Conservation (phyloP, 2,113 vertebrate species). For the Echinops telfairi region DNA sequence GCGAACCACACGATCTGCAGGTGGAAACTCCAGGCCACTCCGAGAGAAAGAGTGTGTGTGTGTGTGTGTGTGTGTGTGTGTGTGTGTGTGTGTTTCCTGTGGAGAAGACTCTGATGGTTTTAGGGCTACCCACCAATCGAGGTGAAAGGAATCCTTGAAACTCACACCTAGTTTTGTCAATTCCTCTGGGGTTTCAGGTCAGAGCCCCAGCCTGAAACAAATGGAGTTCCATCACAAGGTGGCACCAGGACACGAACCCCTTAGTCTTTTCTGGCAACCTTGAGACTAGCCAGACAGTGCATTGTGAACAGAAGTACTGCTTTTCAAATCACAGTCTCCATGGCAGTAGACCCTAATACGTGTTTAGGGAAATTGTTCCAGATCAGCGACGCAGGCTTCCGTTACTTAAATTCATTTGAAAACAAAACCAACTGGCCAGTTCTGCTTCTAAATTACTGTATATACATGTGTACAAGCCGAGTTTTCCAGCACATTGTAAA, state of each 20-base stretch:
- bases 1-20: too few relatives aligned
- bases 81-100: neutral
- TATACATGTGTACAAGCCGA: too few relatives aligned
- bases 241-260: neutral
- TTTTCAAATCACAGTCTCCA: constrained; percentile 1
- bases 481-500: too few relatives aligned
- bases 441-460: too few relatives aligned
- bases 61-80: too few relatives aligned
- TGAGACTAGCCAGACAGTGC: neutral
- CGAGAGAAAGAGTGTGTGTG: too few relatives aligned
- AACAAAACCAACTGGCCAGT: too few relatives aligned
- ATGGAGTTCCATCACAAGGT: neutral
- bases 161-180: neutral
- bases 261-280: constrained; percentile 6
- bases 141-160: constrained; percentile 1
- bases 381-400: too few relatives aligned
- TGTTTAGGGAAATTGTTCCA: neutral
- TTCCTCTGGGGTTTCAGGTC: constrained; percentile 2
- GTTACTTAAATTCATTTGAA: too few relatives aligned
- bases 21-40: too few relatives aligned
- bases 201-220: neutral
- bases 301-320: neutral
- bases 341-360: neutral
- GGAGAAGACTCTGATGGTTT: neutral
- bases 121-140: too few relatives aligned